Conservation (phyloP, 2,888 invertebrate genomes). For the Drosophila suboccidentalis region DNA sequence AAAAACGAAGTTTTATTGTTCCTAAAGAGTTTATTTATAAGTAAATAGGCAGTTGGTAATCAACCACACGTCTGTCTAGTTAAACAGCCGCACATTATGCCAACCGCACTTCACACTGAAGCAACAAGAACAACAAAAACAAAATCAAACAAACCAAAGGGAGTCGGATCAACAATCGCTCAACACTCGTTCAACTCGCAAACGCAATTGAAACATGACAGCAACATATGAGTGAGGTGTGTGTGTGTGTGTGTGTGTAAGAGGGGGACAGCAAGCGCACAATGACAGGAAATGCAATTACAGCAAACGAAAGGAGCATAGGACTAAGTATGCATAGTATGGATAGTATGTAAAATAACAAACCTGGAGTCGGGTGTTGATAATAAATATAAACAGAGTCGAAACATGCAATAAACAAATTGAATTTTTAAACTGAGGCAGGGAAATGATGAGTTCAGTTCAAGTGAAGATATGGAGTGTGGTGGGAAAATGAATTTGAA, state of each 20-base stretch:
- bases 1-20: neutral
- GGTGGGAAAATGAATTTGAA: neutral
- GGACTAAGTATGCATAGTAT: slow-evolving; percentile 8
- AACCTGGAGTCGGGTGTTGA: slow-evolving; percentile 54
- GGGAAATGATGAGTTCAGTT: neutral
- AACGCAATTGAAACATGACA: slow-evolving; percentile 59
- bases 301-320: slow-evolving; percentile 41
- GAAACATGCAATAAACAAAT: slow-evolving; percentile 81
- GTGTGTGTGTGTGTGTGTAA: neutral
- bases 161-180: slow-evolving; percentile 23
- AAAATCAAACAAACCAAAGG: slow-evolving; percentile 4
- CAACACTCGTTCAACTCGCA: slow-evolving; percentile 45
- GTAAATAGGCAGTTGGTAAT: slow-evolving; percentile 1
- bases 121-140: slow-evolving; percentile 20
- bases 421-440: slow-evolving; percentile 55
- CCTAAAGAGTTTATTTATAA: neutral
- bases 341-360: neutral
- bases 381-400: slow-evolving; percentile 76
- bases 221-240: neutral
- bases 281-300: slow-evolving; percentile 71
- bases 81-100: slow-evolving; percentile 41
- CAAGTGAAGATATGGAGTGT: neutral
- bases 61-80: slow-evolving; percentile 56
- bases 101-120: slow-evolving; percentile 61
- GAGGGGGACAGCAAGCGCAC: slow-evolving; percentile 25